phyloP scores from a whole-genome alignment of 2,113 vertebrate genomes.

The Corvus moneduloides region DNA sequence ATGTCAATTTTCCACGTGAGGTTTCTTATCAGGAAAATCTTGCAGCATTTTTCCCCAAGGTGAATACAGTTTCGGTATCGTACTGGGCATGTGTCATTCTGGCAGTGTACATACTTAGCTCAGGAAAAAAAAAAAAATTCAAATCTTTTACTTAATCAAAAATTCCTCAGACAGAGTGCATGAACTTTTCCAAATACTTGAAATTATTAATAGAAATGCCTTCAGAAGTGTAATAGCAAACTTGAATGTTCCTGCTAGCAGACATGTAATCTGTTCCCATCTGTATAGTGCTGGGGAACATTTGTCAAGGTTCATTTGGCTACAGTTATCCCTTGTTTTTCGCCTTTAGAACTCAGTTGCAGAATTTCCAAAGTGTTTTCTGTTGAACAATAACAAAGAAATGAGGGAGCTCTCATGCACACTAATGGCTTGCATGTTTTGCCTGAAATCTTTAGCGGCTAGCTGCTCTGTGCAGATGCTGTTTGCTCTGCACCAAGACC shows the following conservation, averaged over 20 bases:
- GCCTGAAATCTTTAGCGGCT: background rate
- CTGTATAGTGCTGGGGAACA: background rate
- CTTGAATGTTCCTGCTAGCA: background rate
- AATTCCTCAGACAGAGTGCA: background rate
- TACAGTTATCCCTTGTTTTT: background rate
- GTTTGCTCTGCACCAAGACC: background rate
- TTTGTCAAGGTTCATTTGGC: slow-evolving; percentile 33
- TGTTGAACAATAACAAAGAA: slow-evolving; percentile 6
- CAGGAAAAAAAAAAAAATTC: background rate
- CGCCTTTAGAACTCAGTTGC: background rate
- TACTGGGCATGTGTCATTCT: background rate
- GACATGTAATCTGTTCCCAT: slow-evolving; percentile 19
- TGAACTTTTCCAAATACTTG: background rate
- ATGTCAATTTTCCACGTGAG: background rate
- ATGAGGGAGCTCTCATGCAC: background rate
- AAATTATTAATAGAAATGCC: slow-evolving; percentile 1
- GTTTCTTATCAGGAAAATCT: background rate
- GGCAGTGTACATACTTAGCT: background rate
- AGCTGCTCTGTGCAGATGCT: fast-evolving
- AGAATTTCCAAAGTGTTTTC: slow-evolving; percentile 8
- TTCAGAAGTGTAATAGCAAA: slow-evolving; percentile 19
- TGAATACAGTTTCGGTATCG: fast-evolving
- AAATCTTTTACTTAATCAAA: slow-evolving; percentile 22
- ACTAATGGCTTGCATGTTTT: background rate
- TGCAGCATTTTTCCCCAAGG: background rate